Base-by-base conservation (phyloP, 2,113 vertebrate genomes). In the Alethe castanea region DNA sequence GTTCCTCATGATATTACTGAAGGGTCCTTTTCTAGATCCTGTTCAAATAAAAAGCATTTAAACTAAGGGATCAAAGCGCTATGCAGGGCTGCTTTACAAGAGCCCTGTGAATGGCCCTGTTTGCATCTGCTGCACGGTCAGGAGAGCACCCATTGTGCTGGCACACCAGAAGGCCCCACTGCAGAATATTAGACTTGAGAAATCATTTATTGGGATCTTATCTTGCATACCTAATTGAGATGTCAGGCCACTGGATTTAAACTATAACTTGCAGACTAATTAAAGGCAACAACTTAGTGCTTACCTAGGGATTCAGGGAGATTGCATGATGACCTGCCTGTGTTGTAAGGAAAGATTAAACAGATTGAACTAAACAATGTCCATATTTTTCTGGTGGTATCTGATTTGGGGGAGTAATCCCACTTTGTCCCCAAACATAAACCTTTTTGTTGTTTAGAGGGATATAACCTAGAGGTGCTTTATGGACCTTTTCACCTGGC, bases 141-240 rank as follows among this genome's bases (percentile, higher is more conserved):
- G 79, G 85, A 87, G 74, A 77, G 24, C 65, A 23, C 47, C 73
- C 45, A 59, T 73, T 94, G 80, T 83, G 86, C 54, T 0, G 4
- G 45, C 50, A 50, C 52, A 90, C 74, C 80, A 95, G 54, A 84
- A 86, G 64, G 56, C 66, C 60, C 77, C 47, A 42, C 36, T 44
- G 57, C 61, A 76, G 67, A 93, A 88, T 92, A 94, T 93, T 48
- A 92, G 92, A 87, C 88, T 81, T 62, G 67, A 90, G 96, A 89
- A 96, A 86, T 90, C 86, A 66, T 80, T 84, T 94, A 67, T 60
- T 81, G 25, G 88, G 52, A n/a, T 85, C 87, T 95, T 96, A 90
- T 96, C 95, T 96, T 74, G 85, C 92, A 94, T 93, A 82, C 95
- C 66, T 95, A 95, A 94, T 66, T 87, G 93, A 86, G 95, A 90